Evolutionary conservation across 2,888 invertebrate species (phyloP), one percentile per base, ranked within the genome.

Genomic region (Leptopterna dolabrata): DNA sequence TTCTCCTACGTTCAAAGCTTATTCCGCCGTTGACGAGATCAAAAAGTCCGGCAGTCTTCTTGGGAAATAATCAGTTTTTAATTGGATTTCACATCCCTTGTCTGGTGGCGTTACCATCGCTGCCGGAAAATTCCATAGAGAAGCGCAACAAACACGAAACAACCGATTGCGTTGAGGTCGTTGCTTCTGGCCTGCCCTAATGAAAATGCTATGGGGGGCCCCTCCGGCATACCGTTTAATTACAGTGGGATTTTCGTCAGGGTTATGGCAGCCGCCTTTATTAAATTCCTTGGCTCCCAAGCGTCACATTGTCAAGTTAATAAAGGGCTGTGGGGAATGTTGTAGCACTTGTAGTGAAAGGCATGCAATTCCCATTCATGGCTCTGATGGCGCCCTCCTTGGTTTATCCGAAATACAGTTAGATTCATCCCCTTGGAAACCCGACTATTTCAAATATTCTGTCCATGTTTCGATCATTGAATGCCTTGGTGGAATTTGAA

Each of bases 291-390:
- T 24, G 24, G 63, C 63, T 19, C 19, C 63, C 3, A 19, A 9
- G 63, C 63, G 63, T 63, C 63, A 63, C 63, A 63, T 63, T 63
- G 63, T 63, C 19, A 63, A 63, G 63, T 63, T 63, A 63, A 63
- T 63, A 63, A 63, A 27, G 63, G 24, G 24, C 63, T 63, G 63
- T 19, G 63, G 63, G 63, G 24, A 13, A 27, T 63, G 63, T 63
- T 63, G 19, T 24, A 24, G 63, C 24, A 19, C 63, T 63, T 24
- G 63, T 63, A 9, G 24, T 63, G 63, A 24, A 24, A 63, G 27
- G 24, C 63, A 24, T 63, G 7, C 63, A 63, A n/a, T 63, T 63
- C 24, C 63, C 63, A 63, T 63, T 63, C 63, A 63, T 63, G 27
- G 63, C 63, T 1, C 63, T 47, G 47, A 47, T 9, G 11, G 9